Evolutionary conservation across 2,888 invertebrate species (phyloP).

Genomic region (Oscheius sp.): DNA sequence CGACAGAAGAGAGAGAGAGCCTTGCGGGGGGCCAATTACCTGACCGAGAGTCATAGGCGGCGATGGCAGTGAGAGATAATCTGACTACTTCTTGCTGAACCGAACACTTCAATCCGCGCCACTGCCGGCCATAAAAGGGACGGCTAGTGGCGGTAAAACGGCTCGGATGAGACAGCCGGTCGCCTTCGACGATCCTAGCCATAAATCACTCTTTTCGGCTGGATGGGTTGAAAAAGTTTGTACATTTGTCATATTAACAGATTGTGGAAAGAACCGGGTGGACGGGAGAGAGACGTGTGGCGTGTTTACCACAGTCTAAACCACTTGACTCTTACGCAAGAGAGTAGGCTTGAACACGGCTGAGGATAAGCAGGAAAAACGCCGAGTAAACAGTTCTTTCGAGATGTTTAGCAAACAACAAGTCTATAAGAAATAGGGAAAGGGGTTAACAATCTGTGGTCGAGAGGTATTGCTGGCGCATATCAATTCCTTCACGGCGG

Average conservation of each 20-base stretch:
- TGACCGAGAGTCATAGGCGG: not conserved
- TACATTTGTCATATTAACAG: no score
- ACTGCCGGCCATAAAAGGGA: slow-evolving; percentile 7
- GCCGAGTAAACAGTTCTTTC: not conserved
- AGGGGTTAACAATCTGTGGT: slow-evolving; percentile 24
- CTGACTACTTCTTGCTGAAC: not conserved
- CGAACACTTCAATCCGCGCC: no score
- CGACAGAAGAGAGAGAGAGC: not conserved
- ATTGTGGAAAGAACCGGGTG: no score
- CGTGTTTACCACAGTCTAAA: no score
- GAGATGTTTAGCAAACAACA: slow-evolving; percentile 7
- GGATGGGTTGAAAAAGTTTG: no score
- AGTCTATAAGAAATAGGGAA: slow-evolving; percentile 6
- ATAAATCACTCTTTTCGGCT: not conserved
- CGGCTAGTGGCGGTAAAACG: slow-evolving; percentile 6
- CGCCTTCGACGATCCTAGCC: not conserved
- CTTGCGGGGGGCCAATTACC: slow-evolving; percentile 20
- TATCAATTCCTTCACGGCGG: slow-evolving; percentile 14
- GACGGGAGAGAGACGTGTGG: no score
- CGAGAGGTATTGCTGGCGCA: not conserved
- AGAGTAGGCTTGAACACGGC: no score
- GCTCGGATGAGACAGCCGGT: slow-evolving; percentile 12
- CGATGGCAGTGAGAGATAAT: slow-evolving; percentile 19
- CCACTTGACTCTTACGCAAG: no score
- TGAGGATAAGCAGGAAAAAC: no score